Conservation (phyloP, 2,797 vertebrate species). For the Microchirus variegatus region DNA sequence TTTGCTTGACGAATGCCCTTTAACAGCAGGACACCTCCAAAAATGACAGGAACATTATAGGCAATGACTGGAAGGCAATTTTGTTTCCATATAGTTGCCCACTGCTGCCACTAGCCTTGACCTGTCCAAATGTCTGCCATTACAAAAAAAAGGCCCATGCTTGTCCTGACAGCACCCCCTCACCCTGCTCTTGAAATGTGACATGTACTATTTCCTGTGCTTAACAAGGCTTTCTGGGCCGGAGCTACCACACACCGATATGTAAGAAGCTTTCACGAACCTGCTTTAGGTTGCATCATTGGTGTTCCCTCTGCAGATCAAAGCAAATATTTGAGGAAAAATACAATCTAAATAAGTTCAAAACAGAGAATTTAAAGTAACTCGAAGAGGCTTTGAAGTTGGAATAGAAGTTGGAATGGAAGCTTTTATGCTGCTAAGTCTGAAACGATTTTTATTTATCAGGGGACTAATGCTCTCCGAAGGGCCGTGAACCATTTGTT, state of each 20-base stretch:
- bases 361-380: slow-evolving; percentile 7
- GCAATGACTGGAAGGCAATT: no score
- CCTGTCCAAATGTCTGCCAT: no score
- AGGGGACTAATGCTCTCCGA: slow-evolving; percentile 27
- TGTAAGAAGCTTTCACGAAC: slow-evolving; percentile 20
- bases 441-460: slow-evolving; percentile 4
- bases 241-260: slow-evolving; percentile 17
- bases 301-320: slow-evolving; percentile 14
- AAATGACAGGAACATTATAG: no score
- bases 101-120: no score
- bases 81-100: no score
- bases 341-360: not conserved
- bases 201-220: slow-evolving; percentile 27
- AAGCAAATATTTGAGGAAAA: slow-evolving; percentile 17
- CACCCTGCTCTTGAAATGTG: slow-evolving; percentile 17
- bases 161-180: no score
- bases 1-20: no score
- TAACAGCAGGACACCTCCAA: no score
- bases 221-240: slow-evolving; percentile 13
- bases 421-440: slow-evolving; percentile 11
- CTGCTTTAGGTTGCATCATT: slow-evolving; percentile 3
- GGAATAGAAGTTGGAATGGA: not conserved
- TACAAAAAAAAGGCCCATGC: no score
- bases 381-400: slow-evolving; percentile 13
- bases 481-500: slow-evolving; percentile 39